phyloP scores from a whole-genome alignment of 2,113 vertebrate genomes.

The Corythornis vintsioides region DNA sequence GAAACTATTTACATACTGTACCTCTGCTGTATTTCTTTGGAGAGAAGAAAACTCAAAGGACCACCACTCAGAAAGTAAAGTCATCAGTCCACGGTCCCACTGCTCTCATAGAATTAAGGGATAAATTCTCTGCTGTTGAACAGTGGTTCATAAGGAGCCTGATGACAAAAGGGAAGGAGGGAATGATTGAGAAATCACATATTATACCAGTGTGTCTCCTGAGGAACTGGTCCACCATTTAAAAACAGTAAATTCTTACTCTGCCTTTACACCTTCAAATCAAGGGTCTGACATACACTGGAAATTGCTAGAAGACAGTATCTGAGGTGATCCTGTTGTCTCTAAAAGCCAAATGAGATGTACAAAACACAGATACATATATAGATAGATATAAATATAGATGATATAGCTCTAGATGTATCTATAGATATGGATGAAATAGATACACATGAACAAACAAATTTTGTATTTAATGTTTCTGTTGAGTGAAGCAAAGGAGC shows the following conservation, averaged over 20 bases:
- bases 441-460: not conserved
- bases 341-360: not conserved
- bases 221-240: not conserved
- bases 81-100: not conserved
- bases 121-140: not conserved
- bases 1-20: not conserved
- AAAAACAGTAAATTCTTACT: not conserved
- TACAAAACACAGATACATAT: not conserved
- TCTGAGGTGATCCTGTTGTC: not conserved
- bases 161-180: not conserved
- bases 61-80: not conserved
- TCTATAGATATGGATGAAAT: not conserved
- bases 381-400: not conserved
- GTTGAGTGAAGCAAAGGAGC: not conserved
- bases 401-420: not conserved
- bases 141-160: not conserved
- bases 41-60: not conserved
- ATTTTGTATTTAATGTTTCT: not conserved
- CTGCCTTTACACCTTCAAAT: not conserved
- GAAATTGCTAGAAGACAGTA: not conserved
- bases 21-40: not conserved
- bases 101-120: not conserved
- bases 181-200: not conserved
- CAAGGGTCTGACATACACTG: not conserved
- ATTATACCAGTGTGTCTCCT: not conserved